These are phyloP conservation scores for Arbacia lixula DNA, from an alignment of 53 echinoderm and acorn worm species.

Conservation along the genomic window DNA sequence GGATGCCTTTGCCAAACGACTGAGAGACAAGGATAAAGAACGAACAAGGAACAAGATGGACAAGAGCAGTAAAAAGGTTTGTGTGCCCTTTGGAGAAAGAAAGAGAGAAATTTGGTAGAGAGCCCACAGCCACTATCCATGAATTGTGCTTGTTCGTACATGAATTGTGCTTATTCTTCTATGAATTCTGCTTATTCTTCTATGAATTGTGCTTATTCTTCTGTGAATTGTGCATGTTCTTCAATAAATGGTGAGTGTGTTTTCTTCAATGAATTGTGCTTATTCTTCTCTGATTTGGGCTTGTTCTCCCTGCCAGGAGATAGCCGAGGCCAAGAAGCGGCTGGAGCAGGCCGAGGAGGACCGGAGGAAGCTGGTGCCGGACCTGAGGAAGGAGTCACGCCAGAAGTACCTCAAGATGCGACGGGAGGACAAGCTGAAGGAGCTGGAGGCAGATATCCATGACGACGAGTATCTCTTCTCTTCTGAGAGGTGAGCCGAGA, in stretches of 20 bases:
- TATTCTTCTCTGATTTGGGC: not conserved
- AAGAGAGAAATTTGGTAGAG: not conserved
- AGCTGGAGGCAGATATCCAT: constrained; percentile 83
- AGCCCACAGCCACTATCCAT: not conserved
- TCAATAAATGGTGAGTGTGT: too few species aligned
- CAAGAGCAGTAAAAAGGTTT: constrained; percentile 89
- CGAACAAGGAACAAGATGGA: constrained; percentile 78
- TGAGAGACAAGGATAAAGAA: constrained; percentile 84
- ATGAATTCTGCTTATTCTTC: too few species aligned
- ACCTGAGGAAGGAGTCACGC: constrained; percentile 80
- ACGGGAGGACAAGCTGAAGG: constrained; percentile 86
- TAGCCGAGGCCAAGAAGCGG: constrained; percentile 91
- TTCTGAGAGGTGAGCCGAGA: constrained; percentile 69
- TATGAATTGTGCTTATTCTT: too few species aligned
- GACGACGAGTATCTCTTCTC: constrained; percentile 96
- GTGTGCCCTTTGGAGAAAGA: too few species aligned
- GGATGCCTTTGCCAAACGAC: constrained; percentile 86
- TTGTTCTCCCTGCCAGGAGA: constrained; percentile 59
- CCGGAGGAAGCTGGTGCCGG: constrained; percentile 78
- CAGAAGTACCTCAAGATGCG: constrained; percentile 90
- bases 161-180: too few species aligned
- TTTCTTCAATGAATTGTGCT: too few species aligned
- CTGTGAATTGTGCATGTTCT: too few species aligned
- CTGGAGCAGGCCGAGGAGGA: constrained; percentile 84
- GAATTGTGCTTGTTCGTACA: too few species aligned